These are phyloP conservation scores for Delphinus delphis DNA, from an alignment of 2,113 vertebrate species.

Conservation along the genomic window DNA sequence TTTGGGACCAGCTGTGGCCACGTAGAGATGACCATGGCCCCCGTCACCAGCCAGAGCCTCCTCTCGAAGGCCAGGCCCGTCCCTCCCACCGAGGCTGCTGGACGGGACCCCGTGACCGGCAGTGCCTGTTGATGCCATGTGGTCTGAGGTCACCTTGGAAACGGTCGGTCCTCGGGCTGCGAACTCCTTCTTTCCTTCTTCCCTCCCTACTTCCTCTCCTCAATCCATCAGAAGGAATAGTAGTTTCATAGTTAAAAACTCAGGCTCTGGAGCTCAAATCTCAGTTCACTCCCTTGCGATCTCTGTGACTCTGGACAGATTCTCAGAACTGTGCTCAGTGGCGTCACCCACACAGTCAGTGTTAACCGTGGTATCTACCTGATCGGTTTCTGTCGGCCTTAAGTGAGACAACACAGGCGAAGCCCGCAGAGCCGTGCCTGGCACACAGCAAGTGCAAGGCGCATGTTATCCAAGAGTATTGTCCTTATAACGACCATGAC, in stretches of 20 bases:
- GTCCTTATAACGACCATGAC: fast-evolving
- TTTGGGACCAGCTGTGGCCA: fast-evolving
- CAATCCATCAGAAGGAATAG: background rate
- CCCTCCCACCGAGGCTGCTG: fast-evolving
- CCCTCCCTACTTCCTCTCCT: background rate
- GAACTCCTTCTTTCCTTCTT: too few species aligned
- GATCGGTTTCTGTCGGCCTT: fast-evolving
- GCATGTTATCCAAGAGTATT: fast-evolving
- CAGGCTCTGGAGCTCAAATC: background rate
- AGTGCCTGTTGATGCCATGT: fast-evolving
- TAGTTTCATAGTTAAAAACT: background rate
- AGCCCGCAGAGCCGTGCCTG: fast-evolving
- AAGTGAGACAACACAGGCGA: fast-evolving
- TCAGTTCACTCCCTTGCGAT: fast-evolving
- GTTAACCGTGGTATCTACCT: fast-evolving
- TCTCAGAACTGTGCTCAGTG: background rate
- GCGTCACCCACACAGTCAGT: fast-evolving
- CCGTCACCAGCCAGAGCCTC: fast-evolving
- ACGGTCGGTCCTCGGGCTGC: fast-evolving
- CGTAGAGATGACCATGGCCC: fast-evolving
- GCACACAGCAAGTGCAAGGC: fast-evolving
- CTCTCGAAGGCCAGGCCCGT: fast-evolving
- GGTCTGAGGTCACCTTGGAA: background rate
- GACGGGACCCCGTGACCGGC: fast-evolving
- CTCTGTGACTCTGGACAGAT: background rate